Conservation (phyloP, 2,888 invertebrate genomes). For the Harpalus rubripes region DNA sequence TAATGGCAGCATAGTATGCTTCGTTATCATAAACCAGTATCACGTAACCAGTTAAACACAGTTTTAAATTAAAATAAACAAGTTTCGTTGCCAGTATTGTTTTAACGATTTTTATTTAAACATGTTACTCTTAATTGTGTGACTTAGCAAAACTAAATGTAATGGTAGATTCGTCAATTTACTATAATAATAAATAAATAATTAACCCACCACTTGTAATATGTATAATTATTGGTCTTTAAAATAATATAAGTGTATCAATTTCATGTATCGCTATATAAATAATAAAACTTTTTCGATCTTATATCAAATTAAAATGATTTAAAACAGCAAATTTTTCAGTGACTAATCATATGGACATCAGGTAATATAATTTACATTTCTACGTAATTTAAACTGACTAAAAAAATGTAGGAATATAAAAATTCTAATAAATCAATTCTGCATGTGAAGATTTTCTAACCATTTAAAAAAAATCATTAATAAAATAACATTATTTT, state of each 20-base stretch:
- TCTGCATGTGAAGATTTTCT: constrained; percentile 43
- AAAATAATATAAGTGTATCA: constrained; percentile 43
- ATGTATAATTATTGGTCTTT: constrained; percentile 52
- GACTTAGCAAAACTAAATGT: constrained; percentile 58
- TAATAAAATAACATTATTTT: not conserved
- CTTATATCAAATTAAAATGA: constrained; percentile 47
- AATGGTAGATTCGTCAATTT: constrained; percentile 57
- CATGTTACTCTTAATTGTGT: constrained; percentile 60
- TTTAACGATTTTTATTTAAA: constrained; percentile 63
- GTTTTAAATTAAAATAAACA: constrained; percentile 39
- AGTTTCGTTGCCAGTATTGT: constrained; percentile 64
- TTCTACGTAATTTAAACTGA: constrained; percentile 29
- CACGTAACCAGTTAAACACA: not conserved
- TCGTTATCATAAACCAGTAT: constrained; percentile 27
- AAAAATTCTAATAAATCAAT: constrained; percentile 37
- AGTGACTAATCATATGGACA: constrained; percentile 60
- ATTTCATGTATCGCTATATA: constrained; percentile 61
- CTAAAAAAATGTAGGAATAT: constrained; percentile 13
- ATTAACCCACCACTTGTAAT: constrained; percentile 42
- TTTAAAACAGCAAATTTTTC: constrained; percentile 57
- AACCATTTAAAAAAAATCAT: constrained; percentile 5
- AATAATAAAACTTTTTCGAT: constrained; percentile 61
- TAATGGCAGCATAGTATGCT: constrained; percentile 63
- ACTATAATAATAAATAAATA: constrained; percentile 60
- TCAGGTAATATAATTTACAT: constrained; percentile 55